These are phyloP conservation scores for Heterotis niloticus DNA, from an alignment of 2,113 vertebrate genomes.

Conservation along the genomic window DNA sequence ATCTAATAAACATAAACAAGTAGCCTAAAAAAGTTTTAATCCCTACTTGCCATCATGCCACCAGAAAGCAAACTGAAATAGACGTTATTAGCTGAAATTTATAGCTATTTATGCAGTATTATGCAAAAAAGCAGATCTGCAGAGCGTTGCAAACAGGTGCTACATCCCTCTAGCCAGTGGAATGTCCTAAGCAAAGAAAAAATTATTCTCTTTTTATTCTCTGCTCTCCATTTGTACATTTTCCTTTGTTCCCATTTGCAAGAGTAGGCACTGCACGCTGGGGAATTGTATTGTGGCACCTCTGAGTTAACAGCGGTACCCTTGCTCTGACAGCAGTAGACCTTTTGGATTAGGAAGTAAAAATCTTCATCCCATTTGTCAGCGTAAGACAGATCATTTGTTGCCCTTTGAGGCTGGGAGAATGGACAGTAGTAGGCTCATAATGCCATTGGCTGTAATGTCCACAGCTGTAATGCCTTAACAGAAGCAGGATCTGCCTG, in stretches of 20 bases:
- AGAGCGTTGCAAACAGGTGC: too few relatives aligned
- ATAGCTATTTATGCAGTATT: too few relatives aligned
- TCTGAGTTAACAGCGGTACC: neutral
- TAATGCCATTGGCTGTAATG: neutral
- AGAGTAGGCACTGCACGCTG: neutral
- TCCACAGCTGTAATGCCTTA: neutral
- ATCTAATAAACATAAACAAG: too few relatives aligned
- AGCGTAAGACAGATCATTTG: neutral
- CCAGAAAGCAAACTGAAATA: neutral
- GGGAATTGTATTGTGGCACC: neutral
- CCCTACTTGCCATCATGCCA: neutral
- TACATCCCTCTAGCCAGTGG: neutral
- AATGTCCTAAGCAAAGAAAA: neutral
- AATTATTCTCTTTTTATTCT: neutral
- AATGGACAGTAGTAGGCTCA: neutral
- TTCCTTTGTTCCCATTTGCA: neutral
- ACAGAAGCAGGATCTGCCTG: neutral
- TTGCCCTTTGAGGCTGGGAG: neutral
- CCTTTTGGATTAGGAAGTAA: neutral
- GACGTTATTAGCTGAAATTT: neutral
- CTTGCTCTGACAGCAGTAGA: neutral
- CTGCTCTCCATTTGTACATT: neutral
- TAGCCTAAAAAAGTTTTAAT: too few relatives aligned
- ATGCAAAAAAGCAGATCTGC: too few relatives aligned
- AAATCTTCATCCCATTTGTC: neutral